Evolutionary conservation across 2,888 invertebrate species (phyloP).

Genomic region (Temnothorax unifasciatus): DNA sequence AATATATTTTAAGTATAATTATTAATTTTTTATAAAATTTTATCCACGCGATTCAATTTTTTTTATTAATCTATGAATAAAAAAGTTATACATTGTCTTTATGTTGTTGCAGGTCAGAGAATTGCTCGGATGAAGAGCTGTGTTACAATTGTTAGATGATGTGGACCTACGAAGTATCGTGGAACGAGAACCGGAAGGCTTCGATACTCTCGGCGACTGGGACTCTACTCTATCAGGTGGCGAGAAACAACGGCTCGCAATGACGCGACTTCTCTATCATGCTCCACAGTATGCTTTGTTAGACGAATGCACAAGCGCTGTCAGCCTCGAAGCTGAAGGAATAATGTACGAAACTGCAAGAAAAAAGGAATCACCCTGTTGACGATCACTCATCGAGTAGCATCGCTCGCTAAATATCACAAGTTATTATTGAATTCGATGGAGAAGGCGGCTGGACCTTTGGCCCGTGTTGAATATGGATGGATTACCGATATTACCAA

Average conservation of each 20-base stretch:
- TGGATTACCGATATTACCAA: slow-evolving; percentile 54
- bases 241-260: slow-evolving; percentile 98
- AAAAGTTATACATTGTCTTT: background rate
- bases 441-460: slow-evolving; percentile 97
- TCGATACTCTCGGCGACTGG: slow-evolving; percentile 96
- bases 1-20: background rate
- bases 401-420: slow-evolving; percentile 93
- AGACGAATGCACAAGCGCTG: slow-evolving; percentile 98
- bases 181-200: slow-evolving; percentile 91
- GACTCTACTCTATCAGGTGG: slow-evolving; percentile 98
- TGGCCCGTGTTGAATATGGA: slow-evolving; percentile 87
- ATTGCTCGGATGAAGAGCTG: slow-evolving; percentile 93
- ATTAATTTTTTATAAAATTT: slow-evolving; percentile 9
- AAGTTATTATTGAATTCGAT: slow-evolving; percentile 97
- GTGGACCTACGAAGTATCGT: slow-evolving; percentile 83
- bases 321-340: slow-evolving; percentile 97
- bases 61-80: background rate
- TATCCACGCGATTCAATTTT: background rate
- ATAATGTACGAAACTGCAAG: slow-evolving; percentile 96
- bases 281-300: slow-evolving; percentile 96
- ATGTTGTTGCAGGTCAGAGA: slow-evolving; percentile 85
- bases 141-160: slow-evolving; percentile 90
- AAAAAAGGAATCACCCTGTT: slow-evolving; percentile 96
- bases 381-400: slow-evolving; percentile 98
- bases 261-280: slow-evolving; percentile 98